Percentiles rank a stretch among this genome's conserved stretches.
Evolutionary conservation across 1,140 invertebrate genomes (phyloP).

Genomic region (Geopemphigus sp.): DNA sequence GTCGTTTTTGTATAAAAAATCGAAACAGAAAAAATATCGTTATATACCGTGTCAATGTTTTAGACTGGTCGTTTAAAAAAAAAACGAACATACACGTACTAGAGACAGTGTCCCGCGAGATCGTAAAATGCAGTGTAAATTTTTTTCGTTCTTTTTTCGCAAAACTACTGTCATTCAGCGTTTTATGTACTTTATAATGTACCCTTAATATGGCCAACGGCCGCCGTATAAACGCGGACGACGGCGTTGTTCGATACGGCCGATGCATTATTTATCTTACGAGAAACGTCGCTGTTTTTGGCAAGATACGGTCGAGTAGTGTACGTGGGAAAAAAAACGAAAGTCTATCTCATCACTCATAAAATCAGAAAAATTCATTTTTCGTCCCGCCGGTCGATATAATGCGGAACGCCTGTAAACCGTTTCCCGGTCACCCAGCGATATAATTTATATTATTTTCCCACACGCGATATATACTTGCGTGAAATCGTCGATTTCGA

Average conservation of each 20-base stretch:
- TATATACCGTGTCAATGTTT: too few species aligned
- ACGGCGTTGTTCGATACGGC: neutral
- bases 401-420: too few species aligned
- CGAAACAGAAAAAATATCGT: too few species aligned
- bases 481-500: too few species aligned
- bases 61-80: too few species aligned
- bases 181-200: constrained; percentile 8
- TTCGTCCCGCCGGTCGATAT: neutral
- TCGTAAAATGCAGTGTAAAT: too few species aligned
- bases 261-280: constrained; percentile 26
- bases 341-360: constrained; percentile 1
- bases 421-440: too few species aligned
- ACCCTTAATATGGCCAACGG: constrained; percentile 8
- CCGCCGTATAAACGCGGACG: neutral
- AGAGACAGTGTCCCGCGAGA: too few species aligned
- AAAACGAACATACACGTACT: too few species aligned
- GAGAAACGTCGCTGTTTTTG: constrained; percentile 22
- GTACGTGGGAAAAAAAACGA: neutral
- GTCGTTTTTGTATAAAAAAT: too few species aligned
- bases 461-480: too few species aligned
- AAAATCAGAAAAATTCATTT: neutral
- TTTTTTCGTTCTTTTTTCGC: neutral
- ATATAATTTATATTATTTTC: too few species aligned
- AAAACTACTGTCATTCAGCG: neutral
- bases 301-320: constrained; percentile 4